A percentile compares a stretch with the other conserved stretches of the same genome.
Conservation (phyloP, 1,140 invertebrate genomes). For the Nylanderia fulva region DNA sequence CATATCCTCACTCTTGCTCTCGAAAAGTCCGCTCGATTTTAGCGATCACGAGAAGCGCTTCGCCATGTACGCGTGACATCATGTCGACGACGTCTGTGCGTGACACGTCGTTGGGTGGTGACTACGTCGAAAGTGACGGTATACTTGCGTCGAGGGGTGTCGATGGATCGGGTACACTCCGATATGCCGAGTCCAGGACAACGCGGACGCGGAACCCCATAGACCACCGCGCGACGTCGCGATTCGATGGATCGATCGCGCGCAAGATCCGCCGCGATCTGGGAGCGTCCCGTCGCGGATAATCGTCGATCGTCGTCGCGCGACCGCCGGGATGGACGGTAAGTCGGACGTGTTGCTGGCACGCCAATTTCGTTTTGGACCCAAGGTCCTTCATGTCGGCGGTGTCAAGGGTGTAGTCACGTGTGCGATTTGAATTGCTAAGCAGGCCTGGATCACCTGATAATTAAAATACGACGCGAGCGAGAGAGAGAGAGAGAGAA, state of each 20-base stretch:
- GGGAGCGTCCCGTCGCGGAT: constrained; percentile 49
- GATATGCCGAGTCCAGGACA: constrained; percentile 33
- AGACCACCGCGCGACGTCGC: constrained; percentile 13
- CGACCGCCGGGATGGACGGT: constrained; percentile 60
- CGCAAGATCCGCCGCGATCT: constrained; percentile 42
- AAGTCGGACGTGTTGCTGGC: constrained; percentile 55
- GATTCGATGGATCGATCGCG: constrained; percentile 69
- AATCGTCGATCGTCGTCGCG: constrained; percentile 27
- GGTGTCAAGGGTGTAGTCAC: constrained; percentile 75
- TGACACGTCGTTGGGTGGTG: constrained; percentile 52
- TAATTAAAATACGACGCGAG: constrained; percentile 77
- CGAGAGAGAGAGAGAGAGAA: too few relatives aligned
- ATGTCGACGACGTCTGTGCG: constrained; percentile 56
- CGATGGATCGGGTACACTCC: constrained; percentile 25
- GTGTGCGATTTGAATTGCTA: constrained; percentile 79
- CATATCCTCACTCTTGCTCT: background rate
- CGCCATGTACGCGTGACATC: constrained; percentile 66
- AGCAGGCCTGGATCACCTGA: constrained; percentile 68
- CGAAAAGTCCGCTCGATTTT: constrained; percentile 54
- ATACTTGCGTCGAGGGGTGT: constrained; percentile 29
- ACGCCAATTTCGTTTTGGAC: constrained; percentile 37
- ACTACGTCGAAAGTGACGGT: constrained; percentile 34
- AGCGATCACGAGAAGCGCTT: constrained; percentile 57
- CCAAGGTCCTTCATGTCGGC: constrained; percentile 53
- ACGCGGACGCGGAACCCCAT: constrained; percentile 37